Conservation (phyloP, 1,140 invertebrate species). For the Drosophila orena region DNA sequence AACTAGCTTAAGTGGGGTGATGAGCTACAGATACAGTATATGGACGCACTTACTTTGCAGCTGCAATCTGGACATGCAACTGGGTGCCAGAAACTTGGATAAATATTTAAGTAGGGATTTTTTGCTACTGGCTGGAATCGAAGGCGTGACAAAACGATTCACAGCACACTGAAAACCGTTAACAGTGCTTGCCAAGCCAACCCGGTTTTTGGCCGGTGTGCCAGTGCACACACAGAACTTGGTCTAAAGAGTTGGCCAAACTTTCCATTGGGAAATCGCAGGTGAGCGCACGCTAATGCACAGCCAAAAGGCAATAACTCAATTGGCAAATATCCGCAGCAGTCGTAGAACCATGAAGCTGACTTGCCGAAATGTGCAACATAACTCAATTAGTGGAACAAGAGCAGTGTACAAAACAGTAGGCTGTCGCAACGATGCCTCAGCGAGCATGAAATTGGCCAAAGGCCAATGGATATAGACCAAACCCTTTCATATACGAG, state of each 20-base stretch:
- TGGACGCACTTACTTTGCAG: neutral
- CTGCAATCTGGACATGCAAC: slow-evolving; percentile 9
- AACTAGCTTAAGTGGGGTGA: slow-evolving; percentile 10
- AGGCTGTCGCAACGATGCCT: slow-evolving; percentile 56
- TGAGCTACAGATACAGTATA: slow-evolving; percentile 14
- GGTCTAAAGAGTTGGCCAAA: slow-evolving; percentile 40
- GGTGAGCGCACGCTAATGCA: slow-evolving; percentile 33
- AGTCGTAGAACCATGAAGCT: slow-evolving; percentile 67
- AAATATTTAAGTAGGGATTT: slow-evolving; percentile 29
- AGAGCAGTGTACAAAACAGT: slow-evolving; percentile 32
- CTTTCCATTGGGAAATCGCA: slow-evolving; percentile 46
- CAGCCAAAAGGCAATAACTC: slow-evolving; percentile 53
- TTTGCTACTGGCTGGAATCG: slow-evolving; percentile 7
- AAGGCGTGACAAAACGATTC: slow-evolving; percentile 39
- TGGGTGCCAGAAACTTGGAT: slow-evolving; percentile 13
- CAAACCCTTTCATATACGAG: slow-evolving; percentile 11
- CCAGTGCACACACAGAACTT: slow-evolving; percentile 23
- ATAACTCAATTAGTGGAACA: slow-evolving; percentile 75
- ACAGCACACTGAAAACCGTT: slow-evolving; percentile 30
- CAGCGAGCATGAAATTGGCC: slow-evolving; percentile 52
- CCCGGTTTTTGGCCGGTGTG: slow-evolving; percentile 23
- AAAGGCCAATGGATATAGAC: slow-evolving; percentile 48
- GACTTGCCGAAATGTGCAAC: slow-evolving; percentile 63
- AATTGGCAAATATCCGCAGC: slow-evolving; percentile 72
- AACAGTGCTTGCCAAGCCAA: slow-evolving; percentile 34